phyloP scores from a whole-genome alignment of 1,140 invertebrate species.

The Glossosoma conforme region DNA sequence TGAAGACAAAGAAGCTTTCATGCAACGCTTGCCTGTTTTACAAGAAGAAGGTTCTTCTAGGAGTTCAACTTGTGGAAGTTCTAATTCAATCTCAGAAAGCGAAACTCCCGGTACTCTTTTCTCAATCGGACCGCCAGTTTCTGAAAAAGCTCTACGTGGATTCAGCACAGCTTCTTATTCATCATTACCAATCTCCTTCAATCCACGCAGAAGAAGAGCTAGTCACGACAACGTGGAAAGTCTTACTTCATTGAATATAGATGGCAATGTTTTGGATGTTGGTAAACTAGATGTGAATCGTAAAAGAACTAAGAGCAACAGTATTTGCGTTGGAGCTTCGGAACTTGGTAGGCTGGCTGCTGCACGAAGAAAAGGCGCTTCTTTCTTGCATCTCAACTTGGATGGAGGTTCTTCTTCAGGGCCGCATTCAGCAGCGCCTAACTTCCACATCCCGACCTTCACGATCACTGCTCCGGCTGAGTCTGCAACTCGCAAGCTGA shows the following conservation, averaged over 20 bases:
- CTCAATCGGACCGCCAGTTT: background rate
- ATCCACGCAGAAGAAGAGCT: background rate
- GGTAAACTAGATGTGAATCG: constrained; percentile 31
- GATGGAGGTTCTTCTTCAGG: constrained; percentile 31
- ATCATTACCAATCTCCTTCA: background rate
- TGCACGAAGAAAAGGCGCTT: constrained; percentile 38
- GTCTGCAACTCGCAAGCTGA: constrained; percentile 41
- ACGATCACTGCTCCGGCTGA: constrained; percentile 45
- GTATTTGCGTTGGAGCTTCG: constrained; percentile 39
- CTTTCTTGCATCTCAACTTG: constrained; percentile 43
- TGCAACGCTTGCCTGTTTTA: constrained; percentile 10
- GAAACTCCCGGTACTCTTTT: constrained; percentile 1
- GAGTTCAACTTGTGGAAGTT: constrained; percentile 4
- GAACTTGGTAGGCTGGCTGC: constrained; percentile 26
- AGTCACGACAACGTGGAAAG: constrained; percentile 10
- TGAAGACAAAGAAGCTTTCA: constrained; percentile 2
- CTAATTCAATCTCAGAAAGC: constrained; percentile 5
- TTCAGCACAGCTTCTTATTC: background rate
- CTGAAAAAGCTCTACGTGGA: constrained; percentile 22
- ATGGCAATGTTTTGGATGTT: constrained; percentile 34
- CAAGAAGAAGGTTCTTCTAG: constrained; percentile 13
- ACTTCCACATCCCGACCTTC: constrained; percentile 45
- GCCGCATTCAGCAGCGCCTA: constrained; percentile 40
- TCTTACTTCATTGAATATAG: too few relatives aligned
- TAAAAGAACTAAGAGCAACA: constrained; percentile 42